These are phyloP conservation scores for Babylonia areolata DNA, from an alignment of 1,140 invertebrate species.

Conservation along the genomic window DNA sequence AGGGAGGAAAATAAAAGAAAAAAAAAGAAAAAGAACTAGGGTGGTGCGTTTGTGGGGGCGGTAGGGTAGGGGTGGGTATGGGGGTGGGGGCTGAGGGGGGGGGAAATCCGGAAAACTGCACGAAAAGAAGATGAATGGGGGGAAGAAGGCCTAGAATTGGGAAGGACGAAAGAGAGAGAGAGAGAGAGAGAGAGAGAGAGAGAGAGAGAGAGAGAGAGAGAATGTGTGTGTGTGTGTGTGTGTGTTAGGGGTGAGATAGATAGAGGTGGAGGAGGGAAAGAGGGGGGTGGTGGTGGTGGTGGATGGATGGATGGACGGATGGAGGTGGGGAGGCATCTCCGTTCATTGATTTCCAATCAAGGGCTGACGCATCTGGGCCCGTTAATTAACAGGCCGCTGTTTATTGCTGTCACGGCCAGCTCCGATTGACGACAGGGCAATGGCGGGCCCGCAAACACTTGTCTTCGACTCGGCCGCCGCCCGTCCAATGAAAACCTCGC, in stretches of 20 bases:
- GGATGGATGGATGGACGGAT: background rate
- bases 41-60: too few species aligned
- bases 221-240: too few species aligned
- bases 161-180: background rate
- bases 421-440: constrained; percentile 41
- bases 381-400: constrained; percentile 45
- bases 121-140: constrained; percentile 25
- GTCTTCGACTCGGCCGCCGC: background rate
- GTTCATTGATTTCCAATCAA: constrained; percentile 46
- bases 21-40: too few species aligned
- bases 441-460: constrained; percentile 38
- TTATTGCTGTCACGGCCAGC: constrained; percentile 44
- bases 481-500: constrained; percentile 12
- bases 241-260: background rate
- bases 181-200: background rate
- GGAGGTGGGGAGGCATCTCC: background rate
- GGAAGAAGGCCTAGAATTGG: background rate
- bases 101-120: too few species aligned
- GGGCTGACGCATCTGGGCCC: constrained; percentile 34
- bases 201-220: background rate
- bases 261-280: background rate
- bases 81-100: too few species aligned
- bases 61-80: too few species aligned
- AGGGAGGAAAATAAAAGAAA: too few species aligned
- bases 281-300: background rate